Base-by-base conservation (phyloP, 2,797 vertebrate species). In the Rhodeus uyekii region DNA sequence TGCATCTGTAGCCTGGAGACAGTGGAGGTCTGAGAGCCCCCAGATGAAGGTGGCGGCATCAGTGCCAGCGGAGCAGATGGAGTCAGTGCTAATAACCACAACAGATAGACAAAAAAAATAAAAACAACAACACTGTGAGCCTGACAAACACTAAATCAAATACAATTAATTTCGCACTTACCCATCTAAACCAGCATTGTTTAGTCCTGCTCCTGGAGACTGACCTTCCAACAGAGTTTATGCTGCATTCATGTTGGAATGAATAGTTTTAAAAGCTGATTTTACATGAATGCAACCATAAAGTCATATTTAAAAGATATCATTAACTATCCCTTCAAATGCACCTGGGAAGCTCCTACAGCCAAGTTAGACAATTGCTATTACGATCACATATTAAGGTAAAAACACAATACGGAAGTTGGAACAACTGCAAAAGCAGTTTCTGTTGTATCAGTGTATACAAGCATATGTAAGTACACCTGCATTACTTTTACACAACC, bases 1-100 rank as follows among this genome's bases (percentile, higher is more conserved):
- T 98, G 96, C 97, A 99, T 97, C 93, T 98, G 96, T 88, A 98
- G 87, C 60, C 96, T 96, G 76, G 91, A 94, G 83, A 96, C 87
- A 10, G 95, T 93, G 4, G 95, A 95, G 89, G 95, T 89, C 86
- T 94, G 96, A 87, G 92, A 90, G 84, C 83, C 87, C 67, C 92
- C 92, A 0, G 95, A 93, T 0, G 95, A 96, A 0, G 96, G 97
- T 34, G 96, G 95, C 0, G 96, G 97, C 94, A 95, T 95, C 71
- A 97, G 95, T 83, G 95, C 96, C 85, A 95, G 93, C 4, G 96
- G 95, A 60, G 95, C 95, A 1, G 94, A 96, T 0, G 95, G 96
- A 12, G 96, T 96, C 36, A 95, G 91, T 78, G 95, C 96, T 91
- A 93, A 88, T 92, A 91, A 81, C 92, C 90, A 93, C 87, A 92